These are phyloP conservation scores for Alligator mississippiensis DNA, from an alignment of 2,113 vertebrate genomes.

Conservation along the genomic window DNA sequence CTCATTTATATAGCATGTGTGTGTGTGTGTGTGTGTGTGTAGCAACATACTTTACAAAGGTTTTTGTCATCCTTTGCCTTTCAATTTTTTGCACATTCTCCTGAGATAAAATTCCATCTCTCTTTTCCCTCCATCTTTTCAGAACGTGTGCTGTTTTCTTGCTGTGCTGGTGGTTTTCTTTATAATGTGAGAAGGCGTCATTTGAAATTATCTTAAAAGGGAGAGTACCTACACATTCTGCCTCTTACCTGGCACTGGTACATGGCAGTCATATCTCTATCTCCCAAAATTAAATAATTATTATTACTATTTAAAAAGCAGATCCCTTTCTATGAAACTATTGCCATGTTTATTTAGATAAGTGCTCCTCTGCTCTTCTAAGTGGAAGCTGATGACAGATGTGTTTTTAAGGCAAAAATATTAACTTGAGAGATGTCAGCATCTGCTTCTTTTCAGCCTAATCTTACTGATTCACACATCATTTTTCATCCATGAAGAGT, in stretches of 20 bases:
- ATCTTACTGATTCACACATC: slow-evolving; percentile 69
- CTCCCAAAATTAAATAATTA: slow-evolving; percentile 40
- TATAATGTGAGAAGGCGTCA: slow-evolving; percentile 42
- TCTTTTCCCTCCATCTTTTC: slow-evolving; percentile 36
- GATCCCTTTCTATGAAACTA: slow-evolving; percentile 56
- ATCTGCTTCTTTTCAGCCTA: slow-evolving; percentile 79
- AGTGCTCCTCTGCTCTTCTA: slow-evolving; percentile 65
- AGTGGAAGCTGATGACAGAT: slow-evolving; percentile 77
- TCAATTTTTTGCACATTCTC: not conserved
- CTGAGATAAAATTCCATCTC: slow-evolving; percentile 7
- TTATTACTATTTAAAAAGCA: slow-evolving; percentile 49
- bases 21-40: too few relatives aligned
- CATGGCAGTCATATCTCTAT: not conserved
- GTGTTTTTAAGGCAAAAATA: slow-evolving; percentile 75
- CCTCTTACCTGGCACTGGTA: not conserved
- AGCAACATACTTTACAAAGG: not conserved
- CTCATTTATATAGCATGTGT: not conserved
- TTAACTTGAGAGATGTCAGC: slow-evolving; percentile 73
- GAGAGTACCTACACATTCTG: slow-evolving; percentile 5
- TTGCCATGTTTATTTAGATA: slow-evolving; percentile 80
- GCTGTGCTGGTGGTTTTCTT: slow-evolving; percentile 23
- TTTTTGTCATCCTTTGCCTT: not conserved
- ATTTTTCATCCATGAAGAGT: slow-evolving; percentile 68
- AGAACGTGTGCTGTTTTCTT: slow-evolving; percentile 22
- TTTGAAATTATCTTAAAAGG: slow-evolving; percentile 51